Conservation (phyloP, 1,140 invertebrate species). For the Plectrocnemia conspersa region DNA sequence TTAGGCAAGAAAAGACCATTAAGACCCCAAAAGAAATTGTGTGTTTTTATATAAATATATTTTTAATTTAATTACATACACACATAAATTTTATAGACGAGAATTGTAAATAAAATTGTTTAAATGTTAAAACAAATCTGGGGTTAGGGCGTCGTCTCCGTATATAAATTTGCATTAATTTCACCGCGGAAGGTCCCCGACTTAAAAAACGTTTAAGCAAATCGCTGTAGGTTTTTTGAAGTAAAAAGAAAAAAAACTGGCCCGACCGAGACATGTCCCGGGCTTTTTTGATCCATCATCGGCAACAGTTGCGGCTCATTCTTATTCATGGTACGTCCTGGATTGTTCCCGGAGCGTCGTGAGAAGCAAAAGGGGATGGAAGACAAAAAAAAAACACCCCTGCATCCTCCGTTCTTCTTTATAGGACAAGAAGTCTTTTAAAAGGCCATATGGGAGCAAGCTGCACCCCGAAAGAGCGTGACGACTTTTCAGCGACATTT, state of each 20-base stretch:
- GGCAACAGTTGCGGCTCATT: slow-evolving; percentile 21
- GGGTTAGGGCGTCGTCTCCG: not conserved
- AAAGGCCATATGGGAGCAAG: not conserved
- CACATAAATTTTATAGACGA: too few species aligned
- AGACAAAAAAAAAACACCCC: not conserved
- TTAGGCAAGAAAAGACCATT: too few species aligned
- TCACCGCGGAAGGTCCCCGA: slow-evolving; percentile 13
- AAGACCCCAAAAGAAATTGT: too few species aligned
- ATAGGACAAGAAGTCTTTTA: not conserved
- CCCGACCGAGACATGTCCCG: not conserved
- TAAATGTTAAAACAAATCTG: too few species aligned
- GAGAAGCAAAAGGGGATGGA: not conserved
- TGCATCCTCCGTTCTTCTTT: not conserved
- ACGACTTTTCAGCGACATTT: too few species aligned
- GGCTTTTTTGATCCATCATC: slow-evolving; percentile 14
- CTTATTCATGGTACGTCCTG: slow-evolving; percentile 13
- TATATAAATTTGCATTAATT: slow-evolving; percentile 25
- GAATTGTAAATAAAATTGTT: too few species aligned
- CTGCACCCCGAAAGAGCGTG: too few species aligned
- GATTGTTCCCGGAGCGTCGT: slow-evolving; percentile 8
- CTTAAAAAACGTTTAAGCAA: slow-evolving; percentile 27
- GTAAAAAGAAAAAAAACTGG: slow-evolving; percentile 2
- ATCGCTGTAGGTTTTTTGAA: slow-evolving; percentile 14
- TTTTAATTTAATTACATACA: too few species aligned
- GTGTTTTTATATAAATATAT: too few species aligned